Base-by-base conservation (phyloP, 2,113 vertebrate genomes). In the Zosterops japonicus region DNA sequence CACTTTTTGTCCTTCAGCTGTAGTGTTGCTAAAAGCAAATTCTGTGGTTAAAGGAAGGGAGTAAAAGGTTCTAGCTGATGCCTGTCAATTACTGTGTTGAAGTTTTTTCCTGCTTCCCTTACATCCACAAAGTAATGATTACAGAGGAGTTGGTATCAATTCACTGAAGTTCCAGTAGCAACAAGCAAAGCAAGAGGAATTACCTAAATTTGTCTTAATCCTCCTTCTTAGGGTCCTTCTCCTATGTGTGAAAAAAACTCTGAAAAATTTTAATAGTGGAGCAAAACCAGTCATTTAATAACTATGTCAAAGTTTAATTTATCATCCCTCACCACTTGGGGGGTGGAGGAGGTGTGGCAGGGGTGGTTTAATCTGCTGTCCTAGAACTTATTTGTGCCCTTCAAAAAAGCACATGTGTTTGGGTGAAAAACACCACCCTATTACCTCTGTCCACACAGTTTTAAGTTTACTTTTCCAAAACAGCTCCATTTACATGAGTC, bases 291-390 rank as follows among this genome's bases (percentile, higher is more conserved):
- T 28, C 4, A 35, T 65, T 52, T 35, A 50, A 39, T 67, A 79
- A 46, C n/a, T 41, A 72, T 29, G 14, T n/a, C 17, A 67, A 67
- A 60, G 12, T 5, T 35, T 47, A 20, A 36, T 68, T 86, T 61
- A 33, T 36, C 22, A 68, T 6, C n/a, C 28, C 3, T 33, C 44
- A 33, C 12, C 12, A 35, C 1, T 33, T 46, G 5, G 16, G 11
- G 10, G n/a, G 3, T 11, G 4, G 35, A 9, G 8, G 9, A 3
- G 1, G 12, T 3, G 12, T 24, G 4, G 4, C 24, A 33, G 35
- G 9, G 7, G 5, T 25, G 21, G 4, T 23, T 77, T 29, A 53
- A 60, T 8, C 6, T 67, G 6, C 46, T 53, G n/a, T 31, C 25
- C 25, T 67, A 55, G 36, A 80, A 67, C 8, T 60, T 60, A 33